These are phyloP conservation scores for Phylloscopus trochilus DNA, from an alignment of 2,113 vertebrate genomes.

Conservation along the genomic window DNA sequence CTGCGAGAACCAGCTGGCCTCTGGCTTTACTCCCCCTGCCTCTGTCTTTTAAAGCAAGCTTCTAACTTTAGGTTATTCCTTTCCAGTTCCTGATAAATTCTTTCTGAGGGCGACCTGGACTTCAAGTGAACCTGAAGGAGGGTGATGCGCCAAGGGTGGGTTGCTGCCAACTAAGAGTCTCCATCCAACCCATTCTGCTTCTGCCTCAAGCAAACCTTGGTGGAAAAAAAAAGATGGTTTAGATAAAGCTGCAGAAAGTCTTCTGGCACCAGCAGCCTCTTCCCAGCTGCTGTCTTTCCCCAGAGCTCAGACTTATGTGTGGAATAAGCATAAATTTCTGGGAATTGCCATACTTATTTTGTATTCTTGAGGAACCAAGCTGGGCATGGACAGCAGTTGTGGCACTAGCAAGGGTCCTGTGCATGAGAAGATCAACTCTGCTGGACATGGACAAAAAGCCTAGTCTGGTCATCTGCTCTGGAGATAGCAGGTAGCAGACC, in stretches of 20 bases:
- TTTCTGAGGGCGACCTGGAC: neutral
- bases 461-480: neutral
- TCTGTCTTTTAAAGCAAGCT: neutral
- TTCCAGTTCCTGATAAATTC: neutral
- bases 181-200: neutral
- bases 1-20: neutral
- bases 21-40: neutral
- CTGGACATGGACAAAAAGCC: neutral
- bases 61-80: neutral
- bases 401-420: neutral
- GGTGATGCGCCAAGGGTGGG: neutral
- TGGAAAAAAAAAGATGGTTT: neutral
- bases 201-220: neutral
- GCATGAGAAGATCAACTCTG: neutral
- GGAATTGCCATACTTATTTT: neutral
- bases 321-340: neutral
- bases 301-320: neutral
- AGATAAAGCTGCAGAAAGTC: neutral
- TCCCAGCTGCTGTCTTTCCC: neutral
- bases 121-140: neutral
- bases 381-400: neutral
- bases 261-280: neutral
- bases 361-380: neutral
- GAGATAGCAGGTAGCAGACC: neutral
- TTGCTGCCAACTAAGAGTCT: neutral